Percentiles rank a stretch among this genome's conserved stretches.
These are phyloP conservation scores for Rapana venosa DNA, from an alignment of 2,888 invertebrate species.

Conservation along the genomic window DNA sequence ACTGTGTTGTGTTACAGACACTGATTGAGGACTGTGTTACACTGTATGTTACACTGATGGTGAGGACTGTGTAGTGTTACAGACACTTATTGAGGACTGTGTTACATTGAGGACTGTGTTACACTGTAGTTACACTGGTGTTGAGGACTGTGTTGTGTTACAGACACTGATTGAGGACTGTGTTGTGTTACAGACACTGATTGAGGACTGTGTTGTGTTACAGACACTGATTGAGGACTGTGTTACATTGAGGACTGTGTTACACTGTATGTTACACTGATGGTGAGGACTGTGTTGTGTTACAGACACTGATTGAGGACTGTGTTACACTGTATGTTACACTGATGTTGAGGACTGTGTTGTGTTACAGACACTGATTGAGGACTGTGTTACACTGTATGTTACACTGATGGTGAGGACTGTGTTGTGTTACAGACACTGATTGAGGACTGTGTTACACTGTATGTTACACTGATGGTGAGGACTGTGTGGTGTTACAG, in stretches of 20 bases:
- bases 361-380: slow-evolving; percentile 67
- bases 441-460: slow-evolving; percentile 67
- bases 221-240: slow-evolving; percentile 74
- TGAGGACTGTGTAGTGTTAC: slow-evolving; percentile 38
- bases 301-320: slow-evolving; percentile 70
- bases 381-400: slow-evolving; percentile 58
- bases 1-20: slow-evolving; percentile 52
- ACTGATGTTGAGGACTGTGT: neutral
- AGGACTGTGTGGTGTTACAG: slow-evolving; percentile 49
- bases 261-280: neutral
- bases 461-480: neutral
- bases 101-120: no score
- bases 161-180: slow-evolving; percentile 74
- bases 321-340: slow-evolving; percentile 53
- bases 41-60: neutral
- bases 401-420: neutral
- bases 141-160: slow-evolving; percentile 27
- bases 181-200: no score
- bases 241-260: no score
- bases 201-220: slow-evolving; percentile 27
- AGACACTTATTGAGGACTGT: slow-evolving; percentile 74
- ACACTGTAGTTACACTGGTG: neutral
- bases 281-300: neutral
- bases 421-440: slow-evolving; percentile 58
- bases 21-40: slow-evolving; percentile 71